Evolutionary conservation across 2,797 vertebrate species (phyloP).

Genomic region (Pangasius mekongensis): DNA sequence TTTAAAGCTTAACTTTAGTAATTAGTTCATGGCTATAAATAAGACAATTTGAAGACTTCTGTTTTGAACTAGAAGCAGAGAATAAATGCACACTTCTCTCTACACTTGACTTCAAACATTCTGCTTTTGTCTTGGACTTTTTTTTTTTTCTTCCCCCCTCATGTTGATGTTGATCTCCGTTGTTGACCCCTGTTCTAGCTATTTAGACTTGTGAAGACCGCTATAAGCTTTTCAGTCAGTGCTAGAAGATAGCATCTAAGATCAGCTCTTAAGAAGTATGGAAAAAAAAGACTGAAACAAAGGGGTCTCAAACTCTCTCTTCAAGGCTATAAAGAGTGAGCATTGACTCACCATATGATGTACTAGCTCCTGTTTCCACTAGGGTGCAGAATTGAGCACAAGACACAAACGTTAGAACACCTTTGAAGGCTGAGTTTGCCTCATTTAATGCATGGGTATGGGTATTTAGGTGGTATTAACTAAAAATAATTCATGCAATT

Average conservation of each 20-base stretch:
- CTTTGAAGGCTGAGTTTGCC: conserved; percentile 10
- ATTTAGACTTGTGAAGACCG: background rate
- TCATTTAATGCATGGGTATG: background rate
- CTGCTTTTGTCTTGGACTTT: background rate
- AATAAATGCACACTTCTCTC: background rate
- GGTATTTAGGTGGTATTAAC: background rate
- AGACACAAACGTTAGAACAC: conserved; percentile 65
- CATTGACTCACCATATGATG: conserved; percentile 80
- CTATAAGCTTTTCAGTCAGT: background rate
- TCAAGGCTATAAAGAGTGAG: background rate
- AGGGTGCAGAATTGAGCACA: conserved; percentile 75
- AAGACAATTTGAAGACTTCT: background rate
- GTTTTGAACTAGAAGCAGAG: background rate
- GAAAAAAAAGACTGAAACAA: conserved; percentile 3
- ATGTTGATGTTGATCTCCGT: background rate
- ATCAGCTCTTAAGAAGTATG: background rate
- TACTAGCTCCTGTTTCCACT: conserved; percentile 79
- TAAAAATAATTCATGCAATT: background rate
- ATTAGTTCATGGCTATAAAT: background rate
- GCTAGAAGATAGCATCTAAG: background rate
- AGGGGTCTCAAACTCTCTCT: background rate
- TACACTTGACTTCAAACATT: background rate
- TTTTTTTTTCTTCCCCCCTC: too few relatives aligned
- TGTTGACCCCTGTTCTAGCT: background rate
- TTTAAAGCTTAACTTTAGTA: background rate